Conservation (phyloP, 2,888 invertebrate species). For the Sphinx pinastri region DNA sequence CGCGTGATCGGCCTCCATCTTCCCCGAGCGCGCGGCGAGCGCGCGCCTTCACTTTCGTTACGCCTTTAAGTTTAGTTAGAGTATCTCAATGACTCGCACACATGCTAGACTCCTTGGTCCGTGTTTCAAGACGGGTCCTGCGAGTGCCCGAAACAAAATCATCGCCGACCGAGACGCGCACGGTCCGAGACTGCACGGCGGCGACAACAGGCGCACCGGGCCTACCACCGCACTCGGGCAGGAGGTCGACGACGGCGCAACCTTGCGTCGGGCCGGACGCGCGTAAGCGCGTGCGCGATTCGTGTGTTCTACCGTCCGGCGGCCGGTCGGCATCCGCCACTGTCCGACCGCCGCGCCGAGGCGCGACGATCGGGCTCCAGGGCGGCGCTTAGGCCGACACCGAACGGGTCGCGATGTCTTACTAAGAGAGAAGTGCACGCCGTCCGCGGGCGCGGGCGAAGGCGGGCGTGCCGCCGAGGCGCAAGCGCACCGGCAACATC, state of each 20-base stretch:
- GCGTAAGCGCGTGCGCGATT: constrained; percentile 52
- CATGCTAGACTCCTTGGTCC: constrained; percentile 76
- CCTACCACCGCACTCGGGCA: constrained; percentile 55
- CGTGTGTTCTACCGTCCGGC: too few species aligned
- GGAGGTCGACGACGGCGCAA: constrained; percentile 51
- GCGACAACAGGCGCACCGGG: constrained; percentile 48
- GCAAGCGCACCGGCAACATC: too few species aligned
- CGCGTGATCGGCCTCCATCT: too few species aligned
- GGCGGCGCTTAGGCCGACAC: constrained; percentile 66
- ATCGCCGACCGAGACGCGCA: constrained; percentile 59
- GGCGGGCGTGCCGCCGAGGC: constrained; percentile 45
- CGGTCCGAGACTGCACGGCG: constrained; percentile 58
- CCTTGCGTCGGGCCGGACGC: constrained; percentile 58
- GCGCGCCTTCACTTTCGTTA: too few species aligned
- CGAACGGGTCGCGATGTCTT: constrained; percentile 83
- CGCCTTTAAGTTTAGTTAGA: constrained; percentile 56
- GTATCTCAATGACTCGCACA: constrained; percentile 87
- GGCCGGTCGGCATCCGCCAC: too few species aligned
- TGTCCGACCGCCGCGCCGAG: too few species aligned
- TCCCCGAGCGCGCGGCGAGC: too few species aligned
- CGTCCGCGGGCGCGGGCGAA: constrained; percentile 51
- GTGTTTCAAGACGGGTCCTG: constrained; percentile 88
- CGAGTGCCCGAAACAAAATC: constrained; percentile 73
- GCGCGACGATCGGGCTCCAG: too few species aligned
- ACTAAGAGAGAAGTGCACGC: constrained; percentile 67